Evolutionary conservation across 2,888 invertebrate species (phyloP).

Genomic region (Onchidella celtica): DNA sequence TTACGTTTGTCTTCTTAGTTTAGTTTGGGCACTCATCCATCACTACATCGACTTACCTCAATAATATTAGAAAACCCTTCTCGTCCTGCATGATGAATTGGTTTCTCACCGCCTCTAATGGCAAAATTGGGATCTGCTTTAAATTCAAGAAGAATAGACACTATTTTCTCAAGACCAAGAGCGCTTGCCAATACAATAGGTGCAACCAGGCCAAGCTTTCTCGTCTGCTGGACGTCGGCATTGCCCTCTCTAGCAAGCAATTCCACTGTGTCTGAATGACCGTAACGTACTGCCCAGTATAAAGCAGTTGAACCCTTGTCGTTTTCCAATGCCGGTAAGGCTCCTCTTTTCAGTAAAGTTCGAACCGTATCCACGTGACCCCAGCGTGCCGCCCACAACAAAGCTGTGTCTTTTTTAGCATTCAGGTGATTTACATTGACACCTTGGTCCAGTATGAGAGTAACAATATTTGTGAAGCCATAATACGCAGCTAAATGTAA

Average conservation of each 20-base stretch:
- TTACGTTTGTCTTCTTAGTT: too few species aligned
- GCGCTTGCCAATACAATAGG: conserved; percentile 77
- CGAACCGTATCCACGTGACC: conserved; percentile 67
- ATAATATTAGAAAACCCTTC: conserved; percentile 75
- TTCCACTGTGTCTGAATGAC: conserved; percentile 66
- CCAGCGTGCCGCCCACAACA: conserved; percentile 79
- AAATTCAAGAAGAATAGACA: conserved; percentile 50
- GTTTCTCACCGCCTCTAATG: conserved; percentile 74
- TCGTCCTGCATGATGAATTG: conserved; percentile 79
- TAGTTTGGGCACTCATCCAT: too few species aligned
- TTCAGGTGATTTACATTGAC: conserved; percentile 67
- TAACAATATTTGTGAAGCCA: conserved; percentile 64
- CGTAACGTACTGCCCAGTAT: conserved; percentile 78
- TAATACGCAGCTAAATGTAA: conserved; percentile 71
- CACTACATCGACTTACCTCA: conserved; percentile 46
- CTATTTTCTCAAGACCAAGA: conserved; percentile 69
- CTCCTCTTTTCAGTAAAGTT: conserved; percentile 67
- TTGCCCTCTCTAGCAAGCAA: conserved; percentile 67
- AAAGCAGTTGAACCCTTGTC: conserved; percentile 78
- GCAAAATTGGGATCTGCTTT: conserved; percentile 69
- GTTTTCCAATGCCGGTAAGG: conserved; percentile 69
- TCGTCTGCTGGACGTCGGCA: conserved; percentile 70
- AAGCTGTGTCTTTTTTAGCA: conserved; percentile 76
- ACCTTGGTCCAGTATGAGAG: conserved; percentile 61
- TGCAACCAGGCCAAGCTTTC: conserved; percentile 75